Evolutionary conservation across 23 tunicate species (phyloP), one percentile per base, ranked within the genome.

Genomic region (Clavelina lepadiformis): DNA sequence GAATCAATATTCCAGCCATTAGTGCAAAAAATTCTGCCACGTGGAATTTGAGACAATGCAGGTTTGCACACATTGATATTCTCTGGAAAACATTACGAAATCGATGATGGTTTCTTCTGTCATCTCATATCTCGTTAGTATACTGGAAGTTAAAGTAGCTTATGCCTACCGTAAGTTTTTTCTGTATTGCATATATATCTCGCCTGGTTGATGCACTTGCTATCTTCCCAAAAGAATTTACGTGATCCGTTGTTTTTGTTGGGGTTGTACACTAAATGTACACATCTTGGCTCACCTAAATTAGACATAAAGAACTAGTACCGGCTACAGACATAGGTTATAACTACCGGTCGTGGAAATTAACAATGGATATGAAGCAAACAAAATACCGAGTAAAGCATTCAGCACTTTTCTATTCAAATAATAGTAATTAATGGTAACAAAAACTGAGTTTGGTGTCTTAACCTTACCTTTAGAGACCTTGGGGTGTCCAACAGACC

Each of bases 141-240:
- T n/a, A n/a, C n/a, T n/a, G n/a, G n/a, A 15, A 11, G 22, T 6
- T 15, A 7, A 54, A 54, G 22, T 54, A 11, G 6, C 19, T 15
- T 8, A 26, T 41, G 8, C 24, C 15, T 68, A 68, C 73, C 73
- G 33, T 57, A 59, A 26, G 74, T 45, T 33, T 69, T 79, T 52
- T 79, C 85, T 31, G 77, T 79, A 33, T 79, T 71, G 56, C 85
- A 79, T 3, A 61, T 54, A 62, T 79, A 79, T 69, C 85, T 62
- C 21, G 64, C 58, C 23, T 32, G 29, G 37, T 79, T 77, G 69
- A 45, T 79, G 77, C 85, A 79, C 15, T 54, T 26, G 1, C 59
- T n/a, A 19, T 71, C 77, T 19, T 46, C 57, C 85, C 85, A 79
- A 0, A 68, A 31, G 31, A 79, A 79, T 33, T 69, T 68, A 1